These are phyloP conservation scores for Brienomyrus brachyistius DNA, from an alignment of 2,113 vertebrate genomes.

Conservation along the genomic window DNA sequence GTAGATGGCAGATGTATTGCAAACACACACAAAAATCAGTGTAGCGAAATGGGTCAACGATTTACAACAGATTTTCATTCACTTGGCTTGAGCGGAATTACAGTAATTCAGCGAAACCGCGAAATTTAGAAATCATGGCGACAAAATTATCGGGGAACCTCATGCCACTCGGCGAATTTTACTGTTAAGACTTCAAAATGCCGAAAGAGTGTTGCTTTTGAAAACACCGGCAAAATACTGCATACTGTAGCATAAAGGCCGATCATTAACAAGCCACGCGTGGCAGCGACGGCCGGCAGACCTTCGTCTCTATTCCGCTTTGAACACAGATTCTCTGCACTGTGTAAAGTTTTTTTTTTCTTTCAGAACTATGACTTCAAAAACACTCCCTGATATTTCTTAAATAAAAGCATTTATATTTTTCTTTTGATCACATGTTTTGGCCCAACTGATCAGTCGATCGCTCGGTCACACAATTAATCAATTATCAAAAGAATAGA, in stretches of 20 bases:
- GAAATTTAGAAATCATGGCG: neutral
- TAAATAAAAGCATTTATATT: neutral
- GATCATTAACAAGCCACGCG: neutral
- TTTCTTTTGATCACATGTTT: neutral
- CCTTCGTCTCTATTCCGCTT: neutral
- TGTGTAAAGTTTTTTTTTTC: neutral
- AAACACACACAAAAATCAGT: neutral
- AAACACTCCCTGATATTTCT: neutral
- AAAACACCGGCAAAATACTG: neutral
- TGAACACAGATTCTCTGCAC: neutral
- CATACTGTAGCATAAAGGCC: neutral
- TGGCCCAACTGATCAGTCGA: neutral
- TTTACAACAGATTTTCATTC: neutral
- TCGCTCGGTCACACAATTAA: neutral
- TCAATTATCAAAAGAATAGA: neutral
- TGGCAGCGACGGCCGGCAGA: neutral
- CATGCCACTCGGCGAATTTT: neutral
- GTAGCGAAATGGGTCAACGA: neutral
- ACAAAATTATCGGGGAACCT: neutral
- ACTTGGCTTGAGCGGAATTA: neutral
- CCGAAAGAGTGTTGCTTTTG: neutral
- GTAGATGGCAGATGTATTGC: neutral
- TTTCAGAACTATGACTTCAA: neutral
- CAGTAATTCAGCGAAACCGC: neutral
- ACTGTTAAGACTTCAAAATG: neutral